Evolutionary conservation across 2,797 vertebrate species (phyloP), one percentile per base, ranked within the genome.

Genomic region (Kryptopterus vitreolus): DNA sequence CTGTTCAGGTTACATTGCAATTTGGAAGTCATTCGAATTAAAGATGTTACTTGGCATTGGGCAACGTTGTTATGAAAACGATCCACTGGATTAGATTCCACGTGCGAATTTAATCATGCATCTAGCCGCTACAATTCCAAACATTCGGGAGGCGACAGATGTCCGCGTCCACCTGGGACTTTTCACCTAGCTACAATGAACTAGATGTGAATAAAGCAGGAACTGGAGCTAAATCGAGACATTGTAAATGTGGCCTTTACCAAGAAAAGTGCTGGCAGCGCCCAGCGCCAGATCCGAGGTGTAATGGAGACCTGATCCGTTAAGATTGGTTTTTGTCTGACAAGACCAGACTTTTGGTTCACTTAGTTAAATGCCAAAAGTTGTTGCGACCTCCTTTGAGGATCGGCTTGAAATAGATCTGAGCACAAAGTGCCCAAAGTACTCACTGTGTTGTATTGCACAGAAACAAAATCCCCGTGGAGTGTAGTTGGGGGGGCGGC

Each of bases 301-400:
- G 68, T 63, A 82, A 78, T 58, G 31, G 62, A 74, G 76, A 68
- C 55, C 57, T 57, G 61, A 78, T 77, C 61, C 35, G 6, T 20
- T 29, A 52, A 66, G 81, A 78, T 78, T 24, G 66, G 65, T 48
- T 75, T n/a, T 76, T 43, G 57, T 55, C 65, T 81, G 74, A 77
- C 46, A 72, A 55, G 62, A 62, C 75, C 75, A 77, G 58, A 77
- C 46, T 63, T 72, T 33, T 72, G 48, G 75, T 77, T 71, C 58
- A 31, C 35, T 79, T 72, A 73, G 50, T 73, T 74, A 82, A 78
- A 72, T 78, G 76, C 76, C 63, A 65, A 65, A n/a, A 53, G 65
- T 81, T 29, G 43, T 63, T 77, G 75, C 62, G 35, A 50, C 35
- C 76, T 78, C 58, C 63, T 71, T 58, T 82, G 81, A 66, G 50